Percentiles rank a stretch among this genome's conserved stretches.
Evolutionary conservation across 2,113 vertebrate species (phyloP).

Genomic region (Sylvietta virens): DNA sequence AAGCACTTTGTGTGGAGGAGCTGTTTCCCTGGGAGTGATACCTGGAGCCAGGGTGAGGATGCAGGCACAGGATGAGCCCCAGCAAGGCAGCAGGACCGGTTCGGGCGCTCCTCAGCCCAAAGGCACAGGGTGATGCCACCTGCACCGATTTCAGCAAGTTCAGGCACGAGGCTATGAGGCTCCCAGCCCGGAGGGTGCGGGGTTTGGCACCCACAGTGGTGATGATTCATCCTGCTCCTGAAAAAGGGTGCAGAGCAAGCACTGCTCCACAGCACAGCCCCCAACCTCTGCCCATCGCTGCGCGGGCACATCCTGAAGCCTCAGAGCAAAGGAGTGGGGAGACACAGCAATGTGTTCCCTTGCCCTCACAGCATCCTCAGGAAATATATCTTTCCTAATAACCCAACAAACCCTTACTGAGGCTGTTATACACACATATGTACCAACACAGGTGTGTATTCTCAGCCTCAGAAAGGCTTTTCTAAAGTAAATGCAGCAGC

Average conservation of each 20-base stretch:
- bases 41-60: background rate
- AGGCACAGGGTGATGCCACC: background rate
- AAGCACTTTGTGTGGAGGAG: background rate
- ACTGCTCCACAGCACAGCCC: background rate
- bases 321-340: background rate
- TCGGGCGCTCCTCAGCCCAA: background rate
- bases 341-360: background rate
- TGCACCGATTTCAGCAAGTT: background rate
- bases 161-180: background rate
- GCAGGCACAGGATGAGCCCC: background rate
- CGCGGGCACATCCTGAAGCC: fast-evolving
- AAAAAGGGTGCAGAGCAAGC: background rate
- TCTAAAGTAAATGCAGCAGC: background rate
- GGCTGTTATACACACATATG: fast-evolving
- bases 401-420: background rate
- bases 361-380: background rate
- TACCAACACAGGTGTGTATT: background rate
- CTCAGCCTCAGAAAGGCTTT: background rate
- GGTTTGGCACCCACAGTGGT: background rate
- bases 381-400: background rate
- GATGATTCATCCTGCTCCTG: background rate
- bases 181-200: background rate
- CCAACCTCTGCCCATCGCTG: background rate
- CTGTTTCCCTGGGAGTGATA: background rate
- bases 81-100: fast-evolving